phyloP scores from a whole-genome alignment of 1,140 invertebrate species.

The Goniozus legneri region DNA sequence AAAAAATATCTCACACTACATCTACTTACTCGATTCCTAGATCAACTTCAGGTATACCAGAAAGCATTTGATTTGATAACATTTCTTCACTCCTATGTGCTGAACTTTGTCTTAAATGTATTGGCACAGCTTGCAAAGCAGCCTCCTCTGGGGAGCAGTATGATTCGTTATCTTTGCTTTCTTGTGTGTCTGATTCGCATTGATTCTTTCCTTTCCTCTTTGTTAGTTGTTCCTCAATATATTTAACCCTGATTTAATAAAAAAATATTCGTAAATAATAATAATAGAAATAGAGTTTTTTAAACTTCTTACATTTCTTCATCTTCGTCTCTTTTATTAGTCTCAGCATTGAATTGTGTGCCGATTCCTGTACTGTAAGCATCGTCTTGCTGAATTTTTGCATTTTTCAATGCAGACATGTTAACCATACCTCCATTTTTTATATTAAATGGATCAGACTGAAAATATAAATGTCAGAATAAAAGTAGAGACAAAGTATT shows the following conservation, averaged over 20 bases:
- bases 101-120: constrained; percentile 79
- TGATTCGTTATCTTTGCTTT: constrained; percentile 56
- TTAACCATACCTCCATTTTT: constrained; percentile 88
- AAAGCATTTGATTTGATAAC: constrained; percentile 99
- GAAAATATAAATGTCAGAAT: constrained; percentile 23
- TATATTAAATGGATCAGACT: constrained; percentile 75
- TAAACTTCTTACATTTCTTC: constrained; percentile 81
- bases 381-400: constrained; percentile 76
- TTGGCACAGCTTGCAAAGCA: constrained; percentile 79
- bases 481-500: background rate
- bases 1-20: constrained; percentile 26
- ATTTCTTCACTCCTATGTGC: constrained; percentile 92
- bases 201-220: constrained; percentile 75
- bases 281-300: background rate
- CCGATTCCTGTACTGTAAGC: constrained; percentile 87
- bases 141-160: constrained; percentile 85
- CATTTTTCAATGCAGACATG: constrained; percentile 80
- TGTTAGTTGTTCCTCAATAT: constrained; percentile 89
- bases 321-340: constrained; percentile 96
- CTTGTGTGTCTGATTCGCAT: constrained; percentile 33
- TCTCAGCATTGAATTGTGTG: constrained; percentile 97
- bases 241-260: constrained; percentile 74
- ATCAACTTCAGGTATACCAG: constrained; percentile 99
- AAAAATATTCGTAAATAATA: constrained; percentile 10
- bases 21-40: constrained; percentile 89